Evolutionary conservation across 2,888 invertebrate genomes (phyloP).

Genomic region (Junonia oenone): DNA sequence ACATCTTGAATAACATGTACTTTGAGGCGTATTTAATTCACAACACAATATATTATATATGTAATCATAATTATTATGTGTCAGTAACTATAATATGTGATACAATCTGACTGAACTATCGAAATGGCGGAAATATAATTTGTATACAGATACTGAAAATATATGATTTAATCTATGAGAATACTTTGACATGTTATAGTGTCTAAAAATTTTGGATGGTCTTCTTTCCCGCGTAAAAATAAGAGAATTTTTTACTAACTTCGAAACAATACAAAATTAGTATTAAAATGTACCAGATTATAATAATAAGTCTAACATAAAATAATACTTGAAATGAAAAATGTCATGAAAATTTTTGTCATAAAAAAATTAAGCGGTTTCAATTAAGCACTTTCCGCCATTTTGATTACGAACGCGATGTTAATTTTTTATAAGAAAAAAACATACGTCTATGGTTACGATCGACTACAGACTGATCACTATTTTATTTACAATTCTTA

Average conservation of each 20-base stretch:
- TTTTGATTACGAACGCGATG: neutral
- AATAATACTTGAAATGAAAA: too few relatives aligned
- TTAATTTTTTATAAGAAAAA: neutral
- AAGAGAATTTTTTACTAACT: too few relatives aligned
- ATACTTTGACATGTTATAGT: too few relatives aligned
- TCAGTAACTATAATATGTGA: neutral
- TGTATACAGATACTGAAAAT: neutral
- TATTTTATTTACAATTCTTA: slow-evolving; percentile 25
- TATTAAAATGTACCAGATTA: too few relatives aligned
- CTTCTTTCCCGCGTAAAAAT: too few relatives aligned
- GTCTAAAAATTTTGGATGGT: too few relatives aligned
- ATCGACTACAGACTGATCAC: slow-evolving; percentile 16
- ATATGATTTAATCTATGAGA: too few relatives aligned
- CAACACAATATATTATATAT: neutral
- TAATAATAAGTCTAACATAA: too few relatives aligned
- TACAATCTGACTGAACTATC: neutral
- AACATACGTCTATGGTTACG: neutral
- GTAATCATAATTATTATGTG: neutral
- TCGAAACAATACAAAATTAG: too few relatives aligned
- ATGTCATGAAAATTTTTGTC: neutral
- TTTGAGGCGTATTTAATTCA: neutral
- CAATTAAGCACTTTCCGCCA: neutral
- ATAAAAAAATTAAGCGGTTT: neutral
- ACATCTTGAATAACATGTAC: neutral
- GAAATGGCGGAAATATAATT: neutral